Evolutionary conservation across 2,888 invertebrate genomes (phyloP), one percentile per base, ranked within the genome.

Genomic region (Drosophila setosimentum): DNA sequence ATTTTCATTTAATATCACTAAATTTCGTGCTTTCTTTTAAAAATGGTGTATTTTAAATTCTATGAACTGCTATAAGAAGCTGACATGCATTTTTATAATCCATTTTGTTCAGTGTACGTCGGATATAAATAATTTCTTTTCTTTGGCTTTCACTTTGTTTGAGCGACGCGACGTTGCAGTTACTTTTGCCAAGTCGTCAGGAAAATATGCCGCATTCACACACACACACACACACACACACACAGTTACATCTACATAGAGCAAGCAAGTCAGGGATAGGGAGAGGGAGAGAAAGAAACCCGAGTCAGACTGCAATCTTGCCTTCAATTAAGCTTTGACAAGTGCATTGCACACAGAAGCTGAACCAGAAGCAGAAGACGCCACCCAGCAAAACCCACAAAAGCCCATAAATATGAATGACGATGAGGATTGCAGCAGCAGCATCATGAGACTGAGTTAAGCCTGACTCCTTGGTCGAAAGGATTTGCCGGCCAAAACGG

Each of bases 271-370:
- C n/a, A 40, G 58, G 57, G 55, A 49, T 57, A 21, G 49, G 54
- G 53, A 45, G 50, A 69, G 64, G 42, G 11, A 40, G 57, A 49
- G 63, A 53, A 59, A 78, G 67, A 57, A 67, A 73, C 58, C 75
- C 72, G 68, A 82, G 80, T 78, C 82, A 70, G 73, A 78, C 77
- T 86, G 84, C 84, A 87, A 84, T 84, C 88, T 90, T 91, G 92
- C 91, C 91, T 91, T 91, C 91, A 92, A 92, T 92, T 92, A 92
- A 92, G 91, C 92, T 91, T 90, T 91, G 91, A 91, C 91, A 91
- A 92, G 91, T 91, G 91, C 92, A 91, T 69, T 80, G 89, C 89
- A 91, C 76, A 88, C 87, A 83, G 48, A 48, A 33, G 24, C n/a
- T 57, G 71, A 50, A 60, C 69, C 70, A 72, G 64, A 71, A 70